A percentile compares a stretch with the other conserved stretches of the same genome.
These are phyloP conservation scores for Anagyrus pseudococci DNA, from an alignment of 2,888 invertebrate species.

Conservation along the genomic window DNA sequence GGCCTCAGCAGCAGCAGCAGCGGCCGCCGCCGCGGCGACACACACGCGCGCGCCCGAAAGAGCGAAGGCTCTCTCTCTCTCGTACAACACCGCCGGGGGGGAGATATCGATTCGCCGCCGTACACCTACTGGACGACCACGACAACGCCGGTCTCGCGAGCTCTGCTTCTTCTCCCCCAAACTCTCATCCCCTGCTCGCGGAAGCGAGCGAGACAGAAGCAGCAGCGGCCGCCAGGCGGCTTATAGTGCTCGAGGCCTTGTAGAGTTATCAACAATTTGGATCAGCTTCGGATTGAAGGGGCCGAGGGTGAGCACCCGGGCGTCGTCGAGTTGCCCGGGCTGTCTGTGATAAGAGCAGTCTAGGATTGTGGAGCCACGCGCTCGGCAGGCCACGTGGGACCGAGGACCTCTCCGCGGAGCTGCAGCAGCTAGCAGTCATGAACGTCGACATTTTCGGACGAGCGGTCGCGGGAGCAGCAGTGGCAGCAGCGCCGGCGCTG, in stretches of 20 bases:
- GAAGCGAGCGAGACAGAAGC: conserved; percentile 6
- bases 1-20: background rate
- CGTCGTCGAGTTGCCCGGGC: conserved; percentile 23
- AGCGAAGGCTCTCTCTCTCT: no score
- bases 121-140: conserved; percentile 10
- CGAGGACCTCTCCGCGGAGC: conserved; percentile 24
- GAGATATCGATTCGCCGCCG: conserved; percentile 31
- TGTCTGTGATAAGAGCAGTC: conserved; percentile 28
- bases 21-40: background rate
- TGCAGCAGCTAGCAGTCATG: conserved; percentile 51
- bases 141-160: background rate
- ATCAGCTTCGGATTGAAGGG: no score
- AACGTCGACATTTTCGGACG: conserved; percentile 59
- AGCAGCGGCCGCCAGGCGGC: no score
- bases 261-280: no score
- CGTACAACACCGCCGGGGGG: conserved; percentile 19
- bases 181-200: background rate
- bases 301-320: background rate
- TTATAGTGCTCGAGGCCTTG: no score
- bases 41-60: background rate
- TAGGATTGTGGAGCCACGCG: conserved; percentile 26
- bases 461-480: conserved; percentile 20
- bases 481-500: conserved; percentile 45
- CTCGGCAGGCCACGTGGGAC: conserved; percentile 23
- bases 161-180: background rate